Base-by-base conservation (phyloP, 2,113 vertebrate genomes). In the Puffinus mauretanicus region DNA sequence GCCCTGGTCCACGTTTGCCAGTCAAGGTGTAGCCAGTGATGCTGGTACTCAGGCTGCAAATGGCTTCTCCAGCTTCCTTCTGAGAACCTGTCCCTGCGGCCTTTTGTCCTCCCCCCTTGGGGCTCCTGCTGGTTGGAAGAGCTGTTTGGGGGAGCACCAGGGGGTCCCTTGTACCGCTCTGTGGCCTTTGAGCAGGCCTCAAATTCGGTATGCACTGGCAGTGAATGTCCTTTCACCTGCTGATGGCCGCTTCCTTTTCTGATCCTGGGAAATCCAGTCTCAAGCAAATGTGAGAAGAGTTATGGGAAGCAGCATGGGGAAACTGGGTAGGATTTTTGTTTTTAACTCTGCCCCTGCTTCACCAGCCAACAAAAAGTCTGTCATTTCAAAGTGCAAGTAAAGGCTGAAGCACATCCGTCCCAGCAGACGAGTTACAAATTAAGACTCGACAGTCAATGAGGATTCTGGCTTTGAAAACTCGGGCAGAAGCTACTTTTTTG, bases 131-230 rank as follows among this genome's bases (percentile, higher is more conserved):
- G 30, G 10, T 1, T 81, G 32, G 46, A 79, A 57, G 25, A 52
- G 32, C 46, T 70, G 11, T 84, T 25, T 57, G 27, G 30, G 51
- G n/a, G 25, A 64, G 21, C 30, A 20, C 19, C 3, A 1, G 29
- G 10, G 16, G 8, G 15, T 72, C 25, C 57, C 32, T 44, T 42
- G 29, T 12, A 44, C 40, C 1, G 3, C 58, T n/a, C 47, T 14
- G 40, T 0, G 0, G 36, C 40, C 44, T 54, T 22, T 16, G 40
- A 71, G 58, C 17, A 65, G 73, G 9, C 26, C 34, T n/a, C 40
- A 22, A 7, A n/a, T 52, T 38, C 4, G 1, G 36, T 27, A 3
- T 1, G 6, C 1, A 2, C 26, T 36, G 32, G 16, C 38, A 36
- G 11, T 32, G 34, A 65, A 47, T 9, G 17, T 70, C 51, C 25